phyloP scores from a whole-genome alignment of 1,140 invertebrate species.

The Calephelis virginiensis region DNA sequence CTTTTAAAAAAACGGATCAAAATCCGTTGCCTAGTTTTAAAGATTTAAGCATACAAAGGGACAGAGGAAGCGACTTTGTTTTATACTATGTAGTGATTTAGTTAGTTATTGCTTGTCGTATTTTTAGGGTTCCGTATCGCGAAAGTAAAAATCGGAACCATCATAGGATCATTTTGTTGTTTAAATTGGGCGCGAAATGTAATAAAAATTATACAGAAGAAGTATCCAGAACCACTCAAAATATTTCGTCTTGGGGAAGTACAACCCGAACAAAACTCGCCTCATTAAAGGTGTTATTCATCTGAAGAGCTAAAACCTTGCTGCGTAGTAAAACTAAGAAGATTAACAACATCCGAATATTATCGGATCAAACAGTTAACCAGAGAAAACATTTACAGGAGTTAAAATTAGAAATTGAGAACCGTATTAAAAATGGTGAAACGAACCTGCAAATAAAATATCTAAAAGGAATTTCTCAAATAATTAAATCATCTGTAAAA shows the following conservation, averaged over 20 bases:
- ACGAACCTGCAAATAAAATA: conserved; percentile 15
- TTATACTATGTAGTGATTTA: no score
- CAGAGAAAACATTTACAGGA: conserved; percentile 11
- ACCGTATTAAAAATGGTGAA: conserved; percentile 2
- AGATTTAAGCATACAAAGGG: no score
- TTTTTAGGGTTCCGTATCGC: no score
- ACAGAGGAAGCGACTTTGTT: no score
- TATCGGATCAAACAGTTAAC: conserved; percentile 8
- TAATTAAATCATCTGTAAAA: conserved; percentile 20
- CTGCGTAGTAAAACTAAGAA: conserved; percentile 15
- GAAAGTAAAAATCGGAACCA: no score
- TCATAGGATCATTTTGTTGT: no score
- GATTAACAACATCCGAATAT: not conserved
- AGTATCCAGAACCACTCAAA: conserved; percentile 9
- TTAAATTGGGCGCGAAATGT: no score
- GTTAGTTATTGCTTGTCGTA: no score
- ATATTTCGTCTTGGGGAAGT: conserved; percentile 10
- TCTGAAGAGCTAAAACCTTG: conserved; percentile 18
- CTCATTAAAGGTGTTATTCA: conserved; percentile 14
- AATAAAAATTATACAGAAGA: not conserved
- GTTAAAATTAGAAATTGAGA: conserved; percentile 10
- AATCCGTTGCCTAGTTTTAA: no score
- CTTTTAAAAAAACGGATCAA: no score
- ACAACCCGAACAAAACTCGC: not conserved
- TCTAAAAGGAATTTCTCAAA: conserved; percentile 5